Percentiles rank a stretch among this genome's conserved stretches.
Evolutionary conservation across 2,888 invertebrate species (phyloP).

Genomic region (Clostera curtula): DNA sequence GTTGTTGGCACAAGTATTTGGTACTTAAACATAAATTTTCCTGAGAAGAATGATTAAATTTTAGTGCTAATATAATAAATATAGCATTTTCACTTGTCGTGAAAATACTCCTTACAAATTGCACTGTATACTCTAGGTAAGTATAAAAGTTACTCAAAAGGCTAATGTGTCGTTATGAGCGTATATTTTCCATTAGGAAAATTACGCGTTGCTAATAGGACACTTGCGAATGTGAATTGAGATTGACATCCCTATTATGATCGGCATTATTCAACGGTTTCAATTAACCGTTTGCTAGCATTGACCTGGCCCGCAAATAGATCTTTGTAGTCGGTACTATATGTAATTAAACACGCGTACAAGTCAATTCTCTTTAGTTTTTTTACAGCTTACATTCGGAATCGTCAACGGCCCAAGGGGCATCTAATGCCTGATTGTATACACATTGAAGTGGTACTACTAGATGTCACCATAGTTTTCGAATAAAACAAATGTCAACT

Average conservation of each 20-base stretch:
- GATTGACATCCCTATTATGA: conserved; percentile 36
- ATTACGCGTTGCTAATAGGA: conserved; percentile 31
- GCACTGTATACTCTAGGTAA: conserved; percentile 8
- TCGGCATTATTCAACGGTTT: conserved; percentile 33
- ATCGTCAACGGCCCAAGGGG: too few species aligned
- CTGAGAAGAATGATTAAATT: too few species aligned
- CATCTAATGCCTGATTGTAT: too few species aligned
- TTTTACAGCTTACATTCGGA: neutral
- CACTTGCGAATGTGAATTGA: conserved; percentile 31
- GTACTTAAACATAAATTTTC: too few species aligned
- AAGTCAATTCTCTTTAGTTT: conserved; percentile 13
- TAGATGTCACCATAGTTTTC: too few species aligned
- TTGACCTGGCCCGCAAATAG: conserved; percentile 52
- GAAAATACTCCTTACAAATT: too few species aligned
- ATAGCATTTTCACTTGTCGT: too few species aligned
- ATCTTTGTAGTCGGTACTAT: conserved; percentile 13
- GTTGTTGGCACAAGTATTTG: too few species aligned
- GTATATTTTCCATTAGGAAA: conserved; percentile 25
- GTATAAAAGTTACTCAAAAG: conserved; percentile 7
- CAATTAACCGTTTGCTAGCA: conserved; percentile 49
- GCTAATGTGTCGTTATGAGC: conserved; percentile 15
- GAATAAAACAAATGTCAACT: too few species aligned
- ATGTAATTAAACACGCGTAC: conserved; percentile 22
- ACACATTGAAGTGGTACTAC: too few species aligned
- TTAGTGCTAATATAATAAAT: too few species aligned